Evolutionary conservation across 2,888 invertebrate genomes (phyloP), one percentile per base, ranked within the genome.

Genomic region (Pollenia griseotomentosa): DNA sequence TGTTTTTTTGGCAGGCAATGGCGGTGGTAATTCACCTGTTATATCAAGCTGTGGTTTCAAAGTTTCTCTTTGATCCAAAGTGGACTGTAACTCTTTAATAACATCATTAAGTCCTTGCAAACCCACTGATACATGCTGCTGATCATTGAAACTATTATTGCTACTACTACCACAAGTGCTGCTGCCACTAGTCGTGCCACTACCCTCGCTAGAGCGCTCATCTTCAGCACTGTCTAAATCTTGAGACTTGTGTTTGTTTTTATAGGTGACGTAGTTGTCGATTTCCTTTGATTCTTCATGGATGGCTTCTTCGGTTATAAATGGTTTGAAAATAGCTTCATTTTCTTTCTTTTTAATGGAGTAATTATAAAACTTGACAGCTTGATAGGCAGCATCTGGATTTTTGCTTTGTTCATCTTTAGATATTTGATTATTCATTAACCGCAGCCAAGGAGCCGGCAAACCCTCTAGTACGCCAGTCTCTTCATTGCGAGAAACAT

Each of bases 291-390:
- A 96, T 92, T 97, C 97, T 90, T 97, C 96, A 86, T 96, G 96
- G 85, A 97, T 97, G 12, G 96, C 95, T 90, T 96, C 96, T 90
- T 97, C 96, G 0, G 97, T 97, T n/a, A 97, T 95, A 88, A 97
- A 95, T 0, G 96, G 96, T 91, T 97, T 97, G 91, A 97, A 97
- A 6, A 95, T 95, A 65, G 96, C 96, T 75, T 95, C 95, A 65
- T 95, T 95, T 68, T 96, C 96, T 90, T 97, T 96, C 90, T 97
- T 97, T 91, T 97, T 97, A 89, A 97, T 96, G 11, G 97, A 96
- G 93, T 97, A 97, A 92, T 97, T 97, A 92, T 98, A 98, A 92
- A 96, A 97, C 91, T 97, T 97, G 75, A 99, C 95, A 42, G 98
- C 99, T 91, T 97, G 97, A 80, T 98, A 95, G 1, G 98, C 98